phyloP scores from a whole-genome alignment of 2,797 vertebrate species.

The Sebastes iracundus region DNA sequence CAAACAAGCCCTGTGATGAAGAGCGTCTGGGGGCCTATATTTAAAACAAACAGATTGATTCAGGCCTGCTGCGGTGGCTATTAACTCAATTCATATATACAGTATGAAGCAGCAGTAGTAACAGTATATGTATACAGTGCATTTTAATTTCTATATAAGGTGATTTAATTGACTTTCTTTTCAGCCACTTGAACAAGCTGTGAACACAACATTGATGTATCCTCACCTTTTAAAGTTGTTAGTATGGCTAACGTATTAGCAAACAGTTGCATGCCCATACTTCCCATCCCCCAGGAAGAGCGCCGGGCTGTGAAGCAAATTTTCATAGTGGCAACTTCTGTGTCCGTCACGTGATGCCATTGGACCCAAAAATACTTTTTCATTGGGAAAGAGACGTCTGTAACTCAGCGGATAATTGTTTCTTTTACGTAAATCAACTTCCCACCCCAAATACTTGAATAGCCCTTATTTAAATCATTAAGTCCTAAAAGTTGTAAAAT shows the following conservation, averaged over 20 bases:
- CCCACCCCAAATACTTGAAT: too few species aligned
- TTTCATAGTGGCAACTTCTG: too few species aligned
- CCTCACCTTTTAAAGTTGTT: background rate
- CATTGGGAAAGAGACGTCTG: too few species aligned
- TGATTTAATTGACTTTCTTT: background rate
- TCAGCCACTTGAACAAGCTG: background rate
- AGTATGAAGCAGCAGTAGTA: background rate
- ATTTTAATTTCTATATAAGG: background rate
- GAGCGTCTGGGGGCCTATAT: background rate
- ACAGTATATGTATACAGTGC: background rate
- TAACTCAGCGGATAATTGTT: too few species aligned
- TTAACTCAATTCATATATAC: background rate
- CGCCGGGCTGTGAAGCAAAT: too few species aligned
- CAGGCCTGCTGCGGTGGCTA: background rate
- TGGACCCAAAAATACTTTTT: too few species aligned
- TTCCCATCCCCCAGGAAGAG: too few species aligned
- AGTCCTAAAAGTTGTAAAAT: too few species aligned
- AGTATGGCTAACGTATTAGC: background rate
- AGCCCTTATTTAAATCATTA: too few species aligned
- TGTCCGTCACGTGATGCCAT: too few species aligned
- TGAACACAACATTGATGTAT: background rate
- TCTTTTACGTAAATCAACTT: too few species aligned
- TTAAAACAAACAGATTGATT: slow-evolving; percentile 12
- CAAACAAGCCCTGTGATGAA: background rate
- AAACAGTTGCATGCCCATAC: background rate